phyloP scores from a whole-genome alignment of 2,888 invertebrate genomes.

The Xestia ashworthii region DNA sequence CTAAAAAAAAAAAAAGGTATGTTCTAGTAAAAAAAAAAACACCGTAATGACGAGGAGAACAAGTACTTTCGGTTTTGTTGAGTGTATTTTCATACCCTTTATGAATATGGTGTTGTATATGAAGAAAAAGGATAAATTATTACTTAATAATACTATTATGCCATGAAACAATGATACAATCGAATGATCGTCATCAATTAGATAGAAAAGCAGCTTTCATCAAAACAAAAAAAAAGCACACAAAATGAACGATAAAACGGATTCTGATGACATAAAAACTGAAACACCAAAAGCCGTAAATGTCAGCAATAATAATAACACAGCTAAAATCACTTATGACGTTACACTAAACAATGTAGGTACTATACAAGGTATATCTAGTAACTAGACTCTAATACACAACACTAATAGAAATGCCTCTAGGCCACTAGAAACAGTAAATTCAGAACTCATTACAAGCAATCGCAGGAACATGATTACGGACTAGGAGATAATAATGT shows the following conservation, averaged over 20 bases:
- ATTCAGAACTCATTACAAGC: constrained; percentile 56
- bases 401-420: constrained; percentile 39
- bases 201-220: no score
- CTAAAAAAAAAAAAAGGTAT: no score
- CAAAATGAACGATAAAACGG: no score
- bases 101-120: no score
- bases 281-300: background rate
- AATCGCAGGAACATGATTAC: constrained; percentile 45
- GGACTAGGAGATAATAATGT: constrained; percentile 47
- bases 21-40: no score
- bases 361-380: background rate
- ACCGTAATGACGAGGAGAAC: no score
- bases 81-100: no score
- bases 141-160: background rate
- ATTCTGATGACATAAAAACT: no score
- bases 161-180: background rate
- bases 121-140: no score
- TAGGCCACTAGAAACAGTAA: constrained; percentile 42
- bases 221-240: no score
- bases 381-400: constrained; percentile 12
- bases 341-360: background rate
- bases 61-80: no score
- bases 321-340: background rate
- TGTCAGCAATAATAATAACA: background rate
- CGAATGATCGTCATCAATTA: no score